Conservation (phyloP, 1,140 invertebrate species). For the Cotesia glomerata region DNA sequence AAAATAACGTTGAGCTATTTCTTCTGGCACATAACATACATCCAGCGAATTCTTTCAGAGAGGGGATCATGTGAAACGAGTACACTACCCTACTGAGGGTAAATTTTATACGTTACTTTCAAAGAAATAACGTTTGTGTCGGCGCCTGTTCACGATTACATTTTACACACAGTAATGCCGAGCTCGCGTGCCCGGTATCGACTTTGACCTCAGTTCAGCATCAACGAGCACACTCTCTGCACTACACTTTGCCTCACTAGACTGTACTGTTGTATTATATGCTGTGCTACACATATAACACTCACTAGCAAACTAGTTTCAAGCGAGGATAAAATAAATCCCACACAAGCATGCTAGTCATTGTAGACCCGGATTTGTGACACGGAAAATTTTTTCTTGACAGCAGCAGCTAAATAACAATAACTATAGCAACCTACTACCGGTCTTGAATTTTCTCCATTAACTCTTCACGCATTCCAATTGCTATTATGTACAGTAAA, state of each 20-base stretch:
- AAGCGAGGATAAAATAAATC: constrained; percentile 13
- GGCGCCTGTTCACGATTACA: constrained; percentile 2
- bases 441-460: not conserved
- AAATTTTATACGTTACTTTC: not conserved
- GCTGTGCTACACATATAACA: no score
- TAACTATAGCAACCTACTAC: not conserved
- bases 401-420: not conserved
- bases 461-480: not conserved
- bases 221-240: constrained; percentile 14
- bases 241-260: no score
- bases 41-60: not conserved
- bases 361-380: constrained; percentile 5
- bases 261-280: not conserved
- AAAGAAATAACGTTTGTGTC: constrained; percentile 25
- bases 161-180: constrained; percentile 29
- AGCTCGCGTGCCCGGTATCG: constrained; percentile 35
- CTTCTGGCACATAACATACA: not conserved
- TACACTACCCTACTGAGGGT: not conserved
- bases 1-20: not conserved
- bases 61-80: not conserved
- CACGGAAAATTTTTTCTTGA: constrained; percentile 16
- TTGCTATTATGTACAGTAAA: no score
- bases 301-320: no score
- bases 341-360: not conserved
- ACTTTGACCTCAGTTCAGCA: constrained; percentile 30